Evolutionary conservation across 2,113 vertebrate species (phyloP).

Genomic region (Triplophysa siluroides): DNA sequence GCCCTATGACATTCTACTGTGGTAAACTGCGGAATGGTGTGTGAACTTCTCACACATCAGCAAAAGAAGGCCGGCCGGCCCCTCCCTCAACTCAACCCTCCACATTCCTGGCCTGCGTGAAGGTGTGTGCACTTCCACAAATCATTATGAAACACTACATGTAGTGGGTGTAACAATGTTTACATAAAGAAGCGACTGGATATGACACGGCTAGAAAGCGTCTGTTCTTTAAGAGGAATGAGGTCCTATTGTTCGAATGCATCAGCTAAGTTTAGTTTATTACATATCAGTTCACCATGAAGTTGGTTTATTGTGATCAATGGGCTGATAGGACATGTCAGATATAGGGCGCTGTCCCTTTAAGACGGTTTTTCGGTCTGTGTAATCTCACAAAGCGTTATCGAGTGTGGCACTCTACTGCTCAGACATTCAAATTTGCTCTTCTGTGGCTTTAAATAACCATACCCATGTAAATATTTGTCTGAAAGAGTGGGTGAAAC

Average conservation of each 20-base stretch:
- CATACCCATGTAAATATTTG: slow-evolving; percentile 45
- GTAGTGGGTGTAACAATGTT: slow-evolving; percentile 26
- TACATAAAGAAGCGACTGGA: not conserved
- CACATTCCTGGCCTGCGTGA: slow-evolving; percentile 22
- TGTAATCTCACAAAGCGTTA: not conserved
- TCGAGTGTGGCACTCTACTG: not conserved
- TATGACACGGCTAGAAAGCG: not conserved
- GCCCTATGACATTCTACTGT: slow-evolving; percentile 34
- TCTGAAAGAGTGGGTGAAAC: not conserved
- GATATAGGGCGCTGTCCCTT: not conserved
- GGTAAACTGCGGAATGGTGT: slow-evolving; percentile 22
- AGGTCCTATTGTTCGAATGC: not conserved
- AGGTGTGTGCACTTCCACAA: slow-evolving; percentile 29
- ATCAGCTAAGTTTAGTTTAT: too few species aligned
- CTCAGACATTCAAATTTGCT: slow-evolving; percentile 55
- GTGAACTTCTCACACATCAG: not conserved
- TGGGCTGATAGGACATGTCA: not conserved
- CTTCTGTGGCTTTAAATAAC: slow-evolving; percentile 50
- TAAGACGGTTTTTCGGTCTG: not conserved
- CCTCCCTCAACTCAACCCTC: slow-evolving; percentile 29
- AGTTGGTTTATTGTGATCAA: not conserved
- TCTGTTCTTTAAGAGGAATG: slow-evolving; percentile 1
- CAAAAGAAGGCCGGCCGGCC: slow-evolving; percentile 20
- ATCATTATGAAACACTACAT: slow-evolving; percentile 38
- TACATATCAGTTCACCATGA: not conserved